These are phyloP conservation scores for Latrodectus geometricus DNA, from an alignment of 1,140 invertebrate species.

Conservation along the genomic window DNA sequence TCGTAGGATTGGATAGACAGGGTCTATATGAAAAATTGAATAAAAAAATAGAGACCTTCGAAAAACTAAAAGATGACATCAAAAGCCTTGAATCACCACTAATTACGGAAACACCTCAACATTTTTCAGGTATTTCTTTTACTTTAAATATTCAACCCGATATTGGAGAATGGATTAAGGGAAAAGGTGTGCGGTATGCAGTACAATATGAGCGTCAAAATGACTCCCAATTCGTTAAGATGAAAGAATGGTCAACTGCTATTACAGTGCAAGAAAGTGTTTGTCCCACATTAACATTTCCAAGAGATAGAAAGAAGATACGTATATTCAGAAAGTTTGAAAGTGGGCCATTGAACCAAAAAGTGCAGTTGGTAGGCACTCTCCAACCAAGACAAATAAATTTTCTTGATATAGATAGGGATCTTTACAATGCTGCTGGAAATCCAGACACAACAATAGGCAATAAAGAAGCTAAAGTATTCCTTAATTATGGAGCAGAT, in stretches of 20 bases:
- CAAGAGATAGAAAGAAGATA: not conserved
- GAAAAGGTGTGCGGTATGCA: too few species aligned
- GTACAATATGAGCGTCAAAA: not conserved
- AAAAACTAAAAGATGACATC: not conserved
- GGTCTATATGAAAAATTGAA: not conserved
- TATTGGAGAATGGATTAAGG: too few species aligned
- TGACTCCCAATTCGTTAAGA: not conserved
- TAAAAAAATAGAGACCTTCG: constrained; percentile 1
- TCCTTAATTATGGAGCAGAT: not conserved
- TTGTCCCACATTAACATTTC: not conserved
- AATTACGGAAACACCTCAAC: too few species aligned
- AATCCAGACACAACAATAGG: not conserved
- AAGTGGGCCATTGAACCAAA: too few species aligned
- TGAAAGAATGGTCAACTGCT: not conserved
- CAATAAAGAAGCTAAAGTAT: not conserved
- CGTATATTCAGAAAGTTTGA: constrained; percentile 20
- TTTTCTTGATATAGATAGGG: too few species aligned
- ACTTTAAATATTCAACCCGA: too few species aligned
- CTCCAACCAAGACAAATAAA: not conserved
- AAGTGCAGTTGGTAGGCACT: not conserved
- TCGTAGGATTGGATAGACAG: constrained; percentile 1
- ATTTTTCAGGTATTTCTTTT: too few species aligned
- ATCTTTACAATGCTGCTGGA: too few species aligned
- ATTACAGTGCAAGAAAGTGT: too few species aligned
- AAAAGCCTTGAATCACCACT: too few species aligned